Conservation (phyloP, 2,113 vertebrate species). For the Mus pahari region DNA sequence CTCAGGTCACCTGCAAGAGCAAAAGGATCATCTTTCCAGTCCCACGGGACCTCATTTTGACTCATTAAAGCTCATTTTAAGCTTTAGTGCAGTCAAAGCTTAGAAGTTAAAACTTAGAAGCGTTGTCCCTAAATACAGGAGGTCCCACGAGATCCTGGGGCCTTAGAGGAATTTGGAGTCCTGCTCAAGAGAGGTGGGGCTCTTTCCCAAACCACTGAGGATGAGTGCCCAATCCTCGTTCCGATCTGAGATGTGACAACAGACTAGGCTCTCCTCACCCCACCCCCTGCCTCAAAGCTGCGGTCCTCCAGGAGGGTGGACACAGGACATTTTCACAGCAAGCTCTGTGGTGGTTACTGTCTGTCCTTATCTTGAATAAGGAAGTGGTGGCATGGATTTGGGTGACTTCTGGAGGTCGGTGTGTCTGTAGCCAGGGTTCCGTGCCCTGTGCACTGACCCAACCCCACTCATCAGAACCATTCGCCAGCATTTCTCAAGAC, state of each 20-base stretch:
- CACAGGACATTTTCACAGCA: not conserved
- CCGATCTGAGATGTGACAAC: not conserved
- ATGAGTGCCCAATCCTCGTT: not conserved
- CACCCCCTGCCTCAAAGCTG: not conserved
- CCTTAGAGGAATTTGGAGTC: not conserved
- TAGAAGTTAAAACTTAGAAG: not conserved
- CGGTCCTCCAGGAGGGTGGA: not conserved
- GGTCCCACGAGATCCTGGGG: not conserved
- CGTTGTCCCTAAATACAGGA: not conserved
- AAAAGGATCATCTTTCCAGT: not conserved
- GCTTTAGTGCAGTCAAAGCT: too few relatives aligned
- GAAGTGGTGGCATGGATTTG: not conserved
- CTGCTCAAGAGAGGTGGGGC: not conserved
- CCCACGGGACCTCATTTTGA: not conserved
- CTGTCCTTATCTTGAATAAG: too few relatives aligned
- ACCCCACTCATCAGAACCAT: too few relatives aligned
- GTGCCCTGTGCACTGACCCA: fast-evolving
- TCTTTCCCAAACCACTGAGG: not conserved
- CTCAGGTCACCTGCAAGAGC: not conserved
- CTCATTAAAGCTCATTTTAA: too few relatives aligned
- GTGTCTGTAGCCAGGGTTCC: not conserved
- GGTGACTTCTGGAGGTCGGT: fast-evolving
- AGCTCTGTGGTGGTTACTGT: too few relatives aligned
- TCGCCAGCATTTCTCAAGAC: not conserved
- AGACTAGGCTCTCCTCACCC: not conserved